A percentile compares a stretch with the other conserved stretches of the same genome.
Conservation (phyloP, 2,113 vertebrate genomes). For the Anarrhichthys ocellatus region DNA sequence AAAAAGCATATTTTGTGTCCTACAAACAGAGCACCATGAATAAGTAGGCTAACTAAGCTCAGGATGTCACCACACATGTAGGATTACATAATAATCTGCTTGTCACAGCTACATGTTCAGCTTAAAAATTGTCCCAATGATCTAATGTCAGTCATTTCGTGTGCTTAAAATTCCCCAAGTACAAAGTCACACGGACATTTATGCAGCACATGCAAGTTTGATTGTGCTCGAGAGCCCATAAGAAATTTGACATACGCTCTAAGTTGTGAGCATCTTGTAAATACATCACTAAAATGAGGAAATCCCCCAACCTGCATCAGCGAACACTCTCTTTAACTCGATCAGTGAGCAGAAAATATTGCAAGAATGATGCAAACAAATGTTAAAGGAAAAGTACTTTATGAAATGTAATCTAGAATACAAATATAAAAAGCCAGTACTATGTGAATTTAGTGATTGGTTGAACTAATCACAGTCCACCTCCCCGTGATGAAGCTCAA, state of each 20-base stretch:
- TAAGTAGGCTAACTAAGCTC: conserved; percentile 33
- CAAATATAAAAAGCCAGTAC: not conserved
- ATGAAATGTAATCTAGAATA: not conserved
- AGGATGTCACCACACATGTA: conserved; percentile 13
- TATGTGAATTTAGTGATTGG: not conserved
- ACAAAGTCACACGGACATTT: not conserved
- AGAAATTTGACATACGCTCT: not conserved
- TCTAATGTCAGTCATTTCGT: conserved; percentile 11
- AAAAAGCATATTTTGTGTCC: conserved; percentile 33
- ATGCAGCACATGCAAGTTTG: not conserved
- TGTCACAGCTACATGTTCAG: conserved; percentile 19
- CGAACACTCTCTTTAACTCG: not conserved
- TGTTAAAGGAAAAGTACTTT: not conserved
- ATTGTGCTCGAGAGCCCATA: not conserved
- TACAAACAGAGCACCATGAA: conserved; percentile 28
- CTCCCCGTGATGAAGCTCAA: not conserved
- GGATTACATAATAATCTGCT: conserved; percentile 15
- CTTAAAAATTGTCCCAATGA: conserved; percentile 1
- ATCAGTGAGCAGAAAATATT: not conserved
- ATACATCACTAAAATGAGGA: not conserved
- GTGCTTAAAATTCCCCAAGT: not conserved
- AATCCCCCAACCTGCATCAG: not conserved
- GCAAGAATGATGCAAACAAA: not conserved
- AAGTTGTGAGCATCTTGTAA: not conserved
- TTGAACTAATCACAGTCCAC: not conserved